phyloP scores from a whole-genome alignment of 2,888 invertebrate genomes.

The Sphaerophoria rueppellii region DNA sequence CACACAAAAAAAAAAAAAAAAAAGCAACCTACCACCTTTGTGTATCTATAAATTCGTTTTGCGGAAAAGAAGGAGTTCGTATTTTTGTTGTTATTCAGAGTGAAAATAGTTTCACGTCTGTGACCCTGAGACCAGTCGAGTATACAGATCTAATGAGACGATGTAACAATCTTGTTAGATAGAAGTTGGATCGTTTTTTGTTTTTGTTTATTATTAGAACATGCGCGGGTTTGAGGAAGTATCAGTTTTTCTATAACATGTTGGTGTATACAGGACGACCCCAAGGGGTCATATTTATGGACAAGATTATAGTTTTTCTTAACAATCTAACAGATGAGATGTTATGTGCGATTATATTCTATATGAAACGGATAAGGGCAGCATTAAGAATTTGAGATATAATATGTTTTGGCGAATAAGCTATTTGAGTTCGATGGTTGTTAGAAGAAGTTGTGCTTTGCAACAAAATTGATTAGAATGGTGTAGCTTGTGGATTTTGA shows the following conservation, averaged over 20 bases:
- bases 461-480: conserved; percentile 50
- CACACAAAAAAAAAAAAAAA: not conserved
- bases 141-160: conserved; percentile 71
- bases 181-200: conserved; percentile 1
- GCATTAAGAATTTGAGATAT: not conserved
- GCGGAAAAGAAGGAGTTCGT: conserved; percentile 36
- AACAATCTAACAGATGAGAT: conserved; percentile 65
- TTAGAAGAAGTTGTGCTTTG: conserved; percentile 38
- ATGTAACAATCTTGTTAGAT: conserved; percentile 70
- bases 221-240: conserved; percentile 35
- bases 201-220: conserved; percentile 4
- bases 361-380: conserved; percentile 55
- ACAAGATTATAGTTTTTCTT: conserved; percentile 64
- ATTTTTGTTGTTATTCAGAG: conserved; percentile 62
- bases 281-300: conserved; percentile 52
- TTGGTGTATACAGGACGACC: conserved; percentile 55
- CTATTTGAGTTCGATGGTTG: conserved; percentile 47
- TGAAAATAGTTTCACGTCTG: conserved; percentile 73
- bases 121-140: conserved; percentile 63
- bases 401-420: conserved; percentile 4
- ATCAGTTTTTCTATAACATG: conserved; percentile 30
- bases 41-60: not conserved
- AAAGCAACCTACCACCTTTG: conserved; percentile 24
- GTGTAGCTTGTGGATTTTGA: conserved; percentile 9
- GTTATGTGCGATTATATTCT: conserved; percentile 47